Evolutionary conservation across 2,888 invertebrate genomes (phyloP).

Genomic region (Acleris literana): DNA sequence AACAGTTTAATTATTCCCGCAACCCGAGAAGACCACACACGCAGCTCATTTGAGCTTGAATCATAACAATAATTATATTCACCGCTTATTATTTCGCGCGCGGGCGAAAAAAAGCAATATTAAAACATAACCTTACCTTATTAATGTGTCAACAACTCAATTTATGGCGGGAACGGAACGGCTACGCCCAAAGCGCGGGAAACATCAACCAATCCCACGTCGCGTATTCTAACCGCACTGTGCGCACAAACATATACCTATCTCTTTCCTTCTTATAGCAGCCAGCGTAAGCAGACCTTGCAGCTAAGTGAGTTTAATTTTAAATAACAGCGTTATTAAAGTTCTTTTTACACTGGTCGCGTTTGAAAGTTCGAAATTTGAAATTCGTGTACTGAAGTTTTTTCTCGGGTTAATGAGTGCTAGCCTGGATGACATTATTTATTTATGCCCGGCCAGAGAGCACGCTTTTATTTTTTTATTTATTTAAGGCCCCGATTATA

Average conservation of each 20-base stretch:
- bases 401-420: slow-evolving; percentile 51
- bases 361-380: slow-evolving; percentile 37
- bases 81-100: slow-evolving; percentile 80
- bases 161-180: slow-evolving; percentile 79
- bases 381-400: slow-evolving; percentile 40
- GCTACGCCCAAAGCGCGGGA: slow-evolving; percentile 74
- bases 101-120: slow-evolving; percentile 70
- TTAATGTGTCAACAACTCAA: slow-evolving; percentile 84
- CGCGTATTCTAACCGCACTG: slow-evolving; percentile 45
- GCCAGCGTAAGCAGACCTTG: slow-evolving; percentile 26
- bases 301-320: background rate
- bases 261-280: slow-evolving; percentile 53
- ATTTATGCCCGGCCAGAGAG: slow-evolving; percentile 65
- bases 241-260: slow-evolving; percentile 44
- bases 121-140: slow-evolving; percentile 81
- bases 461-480: slow-evolving; percentile 48
- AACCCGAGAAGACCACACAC: slow-evolving; percentile 76
- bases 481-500: slow-evolving; percentile 47
- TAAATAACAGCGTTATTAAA: background rate
- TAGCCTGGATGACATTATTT: slow-evolving; percentile 72
- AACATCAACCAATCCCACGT: slow-evolving; percentile 66
- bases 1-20: slow-evolving; percentile 69
- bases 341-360: slow-evolving; percentile 39
- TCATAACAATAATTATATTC: slow-evolving; percentile 79
- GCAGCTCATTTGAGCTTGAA: slow-evolving; percentile 74